A percentile compares a stretch with the other conserved stretches of the same genome.
Conservation (phyloP, 30 jellyfish, hydroid and myxozoan genomes). For the Rhopilema esculentum region DNA sequence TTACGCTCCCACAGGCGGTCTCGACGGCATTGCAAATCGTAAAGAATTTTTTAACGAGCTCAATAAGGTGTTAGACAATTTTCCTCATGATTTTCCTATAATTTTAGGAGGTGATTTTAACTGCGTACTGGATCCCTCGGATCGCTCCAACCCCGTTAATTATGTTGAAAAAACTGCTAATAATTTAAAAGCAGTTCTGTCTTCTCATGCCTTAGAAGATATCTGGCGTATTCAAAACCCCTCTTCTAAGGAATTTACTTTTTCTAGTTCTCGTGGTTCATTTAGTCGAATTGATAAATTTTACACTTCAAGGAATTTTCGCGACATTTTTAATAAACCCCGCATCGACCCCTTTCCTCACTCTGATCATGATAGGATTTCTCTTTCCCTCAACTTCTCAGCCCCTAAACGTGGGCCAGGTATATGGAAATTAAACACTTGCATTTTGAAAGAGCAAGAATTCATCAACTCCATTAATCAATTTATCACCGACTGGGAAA, state of each 20-base stretch:
- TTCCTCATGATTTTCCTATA: neutral
- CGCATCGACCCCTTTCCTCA: slow-evolving; percentile 11
- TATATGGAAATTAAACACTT: slow-evolving; percentile 7
- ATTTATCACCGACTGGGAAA: neutral
- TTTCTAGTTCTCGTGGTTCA: neutral
- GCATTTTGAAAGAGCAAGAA: slow-evolving; percentile 2
- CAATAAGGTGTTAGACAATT: neutral
- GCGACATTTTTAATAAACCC: neutral
- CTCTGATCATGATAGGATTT: slow-evolving; percentile 13
- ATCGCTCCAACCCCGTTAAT: neutral
- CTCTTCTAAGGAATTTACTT: neutral
- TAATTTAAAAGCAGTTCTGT: neutral
- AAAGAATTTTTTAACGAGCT: slow-evolving; percentile 3
- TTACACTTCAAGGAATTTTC: slow-evolving; percentile 6
- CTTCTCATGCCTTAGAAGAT: slow-evolving; percentile 9
- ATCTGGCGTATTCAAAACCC: slow-evolving; percentile 16
- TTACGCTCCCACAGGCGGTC: slow-evolving; percentile 12
- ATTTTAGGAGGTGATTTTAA: slow-evolving; percentile 31
- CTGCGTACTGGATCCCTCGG: slow-evolving; percentile 10
- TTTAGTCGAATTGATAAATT: slow-evolving; percentile 6
- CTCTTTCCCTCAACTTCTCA: neutral
- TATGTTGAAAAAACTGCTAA: neutral
- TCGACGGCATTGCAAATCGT: slow-evolving; percentile 4
- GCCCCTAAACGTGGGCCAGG: slow-evolving; percentile 12
- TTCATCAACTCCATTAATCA: neutral